Conservation (phyloP, 2,113 vertebrate species). For the Anguilla japonica region DNA sequence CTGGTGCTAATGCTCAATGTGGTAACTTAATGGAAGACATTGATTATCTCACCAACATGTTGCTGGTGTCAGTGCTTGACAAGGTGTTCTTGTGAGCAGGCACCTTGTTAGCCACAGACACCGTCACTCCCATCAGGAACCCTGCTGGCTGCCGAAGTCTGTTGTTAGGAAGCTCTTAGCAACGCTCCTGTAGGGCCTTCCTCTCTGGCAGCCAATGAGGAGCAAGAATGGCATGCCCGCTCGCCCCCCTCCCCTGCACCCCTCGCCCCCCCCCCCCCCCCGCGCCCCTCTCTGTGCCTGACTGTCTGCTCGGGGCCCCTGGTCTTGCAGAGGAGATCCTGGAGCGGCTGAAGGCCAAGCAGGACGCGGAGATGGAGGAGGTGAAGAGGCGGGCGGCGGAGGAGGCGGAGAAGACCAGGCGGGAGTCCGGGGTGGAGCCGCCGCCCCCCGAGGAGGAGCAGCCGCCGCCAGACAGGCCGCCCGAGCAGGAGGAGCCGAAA, state of each 20-base stretch:
- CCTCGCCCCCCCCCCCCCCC: too few relatives aligned
- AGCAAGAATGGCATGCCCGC: background rate
- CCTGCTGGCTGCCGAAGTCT: background rate
- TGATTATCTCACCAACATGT: too few relatives aligned
- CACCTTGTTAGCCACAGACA: background rate
- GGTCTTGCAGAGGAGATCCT: slow-evolving; percentile 75
- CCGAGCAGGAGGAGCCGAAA: slow-evolving; percentile 54
- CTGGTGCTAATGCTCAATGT: too few relatives aligned
- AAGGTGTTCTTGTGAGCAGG: too few relatives aligned
- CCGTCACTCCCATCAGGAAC: background rate
- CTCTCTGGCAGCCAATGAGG: background rate
- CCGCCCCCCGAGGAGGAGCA: slow-evolving; percentile 43
- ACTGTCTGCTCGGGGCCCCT: background rate
- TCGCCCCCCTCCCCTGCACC: too few relatives aligned
- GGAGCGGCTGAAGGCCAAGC: slow-evolving; percentile 77
- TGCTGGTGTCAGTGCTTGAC: too few relatives aligned
- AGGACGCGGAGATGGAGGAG: slow-evolving; percentile 73
- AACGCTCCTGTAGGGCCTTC: background rate
- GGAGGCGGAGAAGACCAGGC: slow-evolving; percentile 71
- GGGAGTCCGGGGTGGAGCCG: slow-evolving; percentile 61
- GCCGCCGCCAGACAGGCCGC: slow-evolving; percentile 47
- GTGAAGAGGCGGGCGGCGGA: slow-evolving; percentile 64
- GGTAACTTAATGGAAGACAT: too few relatives aligned
- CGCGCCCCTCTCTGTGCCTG: background rate
- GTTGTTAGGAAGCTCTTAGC: too few relatives aligned